phyloP scores from a whole-genome alignment of 2,888 invertebrate genomes.

The Pachymerium ferrugineum region DNA sequence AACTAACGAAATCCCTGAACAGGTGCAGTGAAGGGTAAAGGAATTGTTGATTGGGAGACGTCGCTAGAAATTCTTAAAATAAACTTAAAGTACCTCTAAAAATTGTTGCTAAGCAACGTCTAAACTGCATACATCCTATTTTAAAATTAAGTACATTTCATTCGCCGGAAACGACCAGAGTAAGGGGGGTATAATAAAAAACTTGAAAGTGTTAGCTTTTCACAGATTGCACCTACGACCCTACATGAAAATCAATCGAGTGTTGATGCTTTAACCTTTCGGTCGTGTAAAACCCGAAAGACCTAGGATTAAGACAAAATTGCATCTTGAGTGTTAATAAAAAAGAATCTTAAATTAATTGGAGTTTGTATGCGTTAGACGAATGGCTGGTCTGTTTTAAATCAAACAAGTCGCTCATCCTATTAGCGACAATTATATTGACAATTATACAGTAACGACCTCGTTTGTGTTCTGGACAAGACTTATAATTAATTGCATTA shows the following conservation, averaged over 20 bases:
- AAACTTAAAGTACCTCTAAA: not conserved
- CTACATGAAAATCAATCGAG: too few species aligned
- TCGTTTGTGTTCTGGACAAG: not conserved
- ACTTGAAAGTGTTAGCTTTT: too few species aligned
- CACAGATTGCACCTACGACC: too few species aligned
- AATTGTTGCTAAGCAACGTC: not conserved
- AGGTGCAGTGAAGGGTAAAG: not conserved
- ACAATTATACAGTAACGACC: not conserved
- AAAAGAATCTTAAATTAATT: not conserved
- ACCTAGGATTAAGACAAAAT: not conserved
- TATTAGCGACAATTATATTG: not conserved
- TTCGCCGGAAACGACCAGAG: too few species aligned
- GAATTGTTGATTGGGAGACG: not conserved
- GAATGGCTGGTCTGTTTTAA: not conserved
- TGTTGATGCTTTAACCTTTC: too few species aligned
- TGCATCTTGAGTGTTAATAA: not conserved
- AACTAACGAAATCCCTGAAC: not conserved
- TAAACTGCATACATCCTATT: too few species aligned
- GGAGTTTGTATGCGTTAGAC: not conserved
- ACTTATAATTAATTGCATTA: not conserved
- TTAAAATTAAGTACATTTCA: too few species aligned
- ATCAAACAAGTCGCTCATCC: not conserved
- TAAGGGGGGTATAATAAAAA: too few species aligned
- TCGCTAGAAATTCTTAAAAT: not conserved
- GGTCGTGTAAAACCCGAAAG: too few species aligned